Percentiles rank a stretch among this genome's conserved stretches.
These are phyloP conservation scores for Acromyrmex charruanus DNA, from an alignment of 1,140 invertebrate species.

Conservation along the genomic window DNA sequence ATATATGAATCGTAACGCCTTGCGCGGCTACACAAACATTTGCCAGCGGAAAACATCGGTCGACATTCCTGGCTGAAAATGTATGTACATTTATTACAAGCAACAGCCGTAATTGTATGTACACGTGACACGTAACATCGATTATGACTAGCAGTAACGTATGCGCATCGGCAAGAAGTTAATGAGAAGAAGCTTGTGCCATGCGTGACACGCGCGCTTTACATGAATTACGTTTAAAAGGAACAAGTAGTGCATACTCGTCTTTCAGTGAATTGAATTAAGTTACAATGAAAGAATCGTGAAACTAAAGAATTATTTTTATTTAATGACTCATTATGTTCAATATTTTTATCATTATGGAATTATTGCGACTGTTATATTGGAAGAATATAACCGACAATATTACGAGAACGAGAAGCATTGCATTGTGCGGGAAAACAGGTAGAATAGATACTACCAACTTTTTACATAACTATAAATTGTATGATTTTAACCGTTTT, in stretches of 20 bases:
- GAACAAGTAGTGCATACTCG: background rate
- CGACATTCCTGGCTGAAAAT: constrained; percentile 31
- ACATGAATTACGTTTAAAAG: background rate
- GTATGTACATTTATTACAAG: constrained; percentile 54
- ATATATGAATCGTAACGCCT: constrained; percentile 22
- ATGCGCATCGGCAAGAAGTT: constrained; percentile 38
- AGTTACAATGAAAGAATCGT: background rate
- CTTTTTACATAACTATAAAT: no score
- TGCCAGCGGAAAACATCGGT: background rate
- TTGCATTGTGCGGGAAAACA: no score
- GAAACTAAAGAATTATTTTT: background rate
- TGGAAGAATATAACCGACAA: no score
- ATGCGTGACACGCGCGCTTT: constrained; percentile 3
- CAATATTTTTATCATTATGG: no score
- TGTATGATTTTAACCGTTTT: no score
- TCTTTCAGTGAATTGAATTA: background rate
- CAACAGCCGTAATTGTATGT: constrained; percentile 36
- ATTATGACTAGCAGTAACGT: constrained; percentile 51
- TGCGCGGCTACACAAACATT: constrained; percentile 1
- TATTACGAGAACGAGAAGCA: no score
- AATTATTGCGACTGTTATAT: no score
- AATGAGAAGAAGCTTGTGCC: constrained; percentile 39
- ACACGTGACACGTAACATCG: constrained; percentile 37
- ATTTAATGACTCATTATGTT: no score
- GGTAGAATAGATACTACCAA: no score